Conservation (phyloP, 2,888 invertebrate genomes). For the Coleophora flavipennella region DNA sequence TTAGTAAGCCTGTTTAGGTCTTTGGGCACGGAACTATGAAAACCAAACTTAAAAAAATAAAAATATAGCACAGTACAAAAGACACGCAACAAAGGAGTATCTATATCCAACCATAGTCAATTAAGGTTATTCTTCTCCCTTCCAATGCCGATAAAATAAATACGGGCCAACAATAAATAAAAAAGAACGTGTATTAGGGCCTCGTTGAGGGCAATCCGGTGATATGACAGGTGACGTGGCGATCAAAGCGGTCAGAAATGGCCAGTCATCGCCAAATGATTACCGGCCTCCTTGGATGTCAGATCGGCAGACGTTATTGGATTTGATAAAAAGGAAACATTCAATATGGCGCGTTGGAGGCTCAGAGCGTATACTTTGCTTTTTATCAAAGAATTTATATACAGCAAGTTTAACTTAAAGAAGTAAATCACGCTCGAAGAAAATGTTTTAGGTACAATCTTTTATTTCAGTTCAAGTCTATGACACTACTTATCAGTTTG, state of each 20-base stretch:
- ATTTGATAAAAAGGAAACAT: constrained; percentile 25
- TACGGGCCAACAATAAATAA: constrained; percentile 38
- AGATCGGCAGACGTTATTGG: constrained; percentile 32
- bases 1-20: too few species aligned
- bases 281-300: constrained; percentile 40
- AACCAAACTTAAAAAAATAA: constrained; percentile 8
- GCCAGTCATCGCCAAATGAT: constrained; percentile 59
- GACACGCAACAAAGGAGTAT: constrained; percentile 15
- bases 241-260: constrained; percentile 43
- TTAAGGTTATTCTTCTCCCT: constrained; percentile 38
- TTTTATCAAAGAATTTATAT: too few species aligned
- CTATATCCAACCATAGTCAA: constrained; percentile 31
- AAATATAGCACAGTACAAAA: constrained; percentile 14
- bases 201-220: constrained; percentile 42
- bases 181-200: constrained; percentile 24
- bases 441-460: too few species aligned
- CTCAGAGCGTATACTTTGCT: too few species aligned
- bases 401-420: too few species aligned
- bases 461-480: too few species aligned
- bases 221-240: constrained; percentile 58
- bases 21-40: too few species aligned
- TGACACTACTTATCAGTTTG: too few species aligned
- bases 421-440: too few species aligned
- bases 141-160: constrained; percentile 42
- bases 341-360: constrained; percentile 3